Evolutionary conservation across 1,140 invertebrate species (phyloP).

Genomic region (Coboldia fuscipes): DNA sequence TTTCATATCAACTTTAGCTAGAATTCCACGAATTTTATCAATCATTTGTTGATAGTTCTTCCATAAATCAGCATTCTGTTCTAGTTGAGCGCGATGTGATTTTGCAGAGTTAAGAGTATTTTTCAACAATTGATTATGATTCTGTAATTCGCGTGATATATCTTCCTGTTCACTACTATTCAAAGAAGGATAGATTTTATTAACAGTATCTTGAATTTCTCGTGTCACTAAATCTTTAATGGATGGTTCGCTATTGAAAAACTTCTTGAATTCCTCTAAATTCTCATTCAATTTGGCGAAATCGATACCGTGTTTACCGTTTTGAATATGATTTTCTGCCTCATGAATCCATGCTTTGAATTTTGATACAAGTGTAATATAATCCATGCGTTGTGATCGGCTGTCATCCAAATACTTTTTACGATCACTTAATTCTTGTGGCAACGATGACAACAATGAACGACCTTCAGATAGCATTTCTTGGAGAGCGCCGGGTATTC

Average conservation of each 20-base stretch:
- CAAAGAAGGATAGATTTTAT: conserved; percentile 70
- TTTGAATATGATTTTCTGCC: conserved; percentile 52
- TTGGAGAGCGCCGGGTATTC: conserved; percentile 49
- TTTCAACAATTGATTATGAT: conserved; percentile 53
- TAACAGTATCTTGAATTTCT: conserved; percentile 58
- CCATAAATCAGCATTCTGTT: conserved; percentile 58
- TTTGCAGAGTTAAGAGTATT: conserved; percentile 64
- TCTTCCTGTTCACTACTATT: conserved; percentile 59
- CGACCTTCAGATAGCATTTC: conserved; percentile 68
- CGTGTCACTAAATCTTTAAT: conserved; percentile 62
- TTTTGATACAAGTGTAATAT: conserved; percentile 46
- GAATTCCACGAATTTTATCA: conserved; percentile 48
- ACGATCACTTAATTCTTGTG: conserved; percentile 55
- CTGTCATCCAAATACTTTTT: conserved; percentile 60
- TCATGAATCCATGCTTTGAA: conserved; percentile 69
- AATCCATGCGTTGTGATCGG: conserved; percentile 51
- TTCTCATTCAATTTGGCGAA: conserved; percentile 65
- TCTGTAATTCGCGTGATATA: conserved; percentile 51
- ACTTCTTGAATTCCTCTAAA: conserved; percentile 67
- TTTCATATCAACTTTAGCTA: conserved; percentile 45
- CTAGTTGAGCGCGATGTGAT: conserved; percentile 45
- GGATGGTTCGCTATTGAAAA: conserved; percentile 53
- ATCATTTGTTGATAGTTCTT: conserved; percentile 50
- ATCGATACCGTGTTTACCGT: conserved; percentile 63
- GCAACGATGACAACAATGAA: conserved; percentile 51